Evolutionary conservation across 1,140 invertebrate species (phyloP).

Genomic region (Orussus abietinus): DNA sequence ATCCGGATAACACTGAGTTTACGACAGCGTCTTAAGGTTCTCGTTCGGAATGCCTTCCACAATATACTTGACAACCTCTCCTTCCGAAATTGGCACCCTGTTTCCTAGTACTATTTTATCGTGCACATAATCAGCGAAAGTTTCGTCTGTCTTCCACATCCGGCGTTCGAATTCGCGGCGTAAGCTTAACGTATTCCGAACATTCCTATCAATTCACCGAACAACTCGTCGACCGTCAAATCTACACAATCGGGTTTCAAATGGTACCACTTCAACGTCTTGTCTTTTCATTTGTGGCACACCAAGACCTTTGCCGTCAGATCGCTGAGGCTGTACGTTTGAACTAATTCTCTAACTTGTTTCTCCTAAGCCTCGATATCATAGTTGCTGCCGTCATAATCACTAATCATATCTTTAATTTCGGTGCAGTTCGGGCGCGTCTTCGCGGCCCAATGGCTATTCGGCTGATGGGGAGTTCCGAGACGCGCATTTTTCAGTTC

Average conservation of each 20-base stretch:
- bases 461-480: not conserved
- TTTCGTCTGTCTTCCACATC: conserved; percentile 24
- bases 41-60: conserved; percentile 29
- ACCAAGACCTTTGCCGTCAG: conserved; percentile 2
- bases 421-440: not conserved
- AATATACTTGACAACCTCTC: conserved; percentile 28
- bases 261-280: conserved; percentile 12
- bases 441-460: not conserved
- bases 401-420: conserved; percentile 15
- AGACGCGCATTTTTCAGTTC: conserved; percentile 8
- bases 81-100: conserved; percentile 18
- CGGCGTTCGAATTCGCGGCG: conserved; percentile 25
- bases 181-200: conserved; percentile 12
- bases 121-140: conserved; percentile 26
- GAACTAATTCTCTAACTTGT: conserved; percentile 12
- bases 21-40: conserved; percentile 9
- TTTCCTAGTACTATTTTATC: conserved; percentile 31
- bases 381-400: conserved; percentile 10
- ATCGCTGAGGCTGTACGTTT: conserved; percentile 11
- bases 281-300: conserved; percentile 4
- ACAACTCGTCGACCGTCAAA: not conserved
- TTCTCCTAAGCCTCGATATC: conserved; percentile 11
- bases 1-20: conserved; percentile 8
- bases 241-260: conserved; percentile 10
- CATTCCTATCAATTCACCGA: conserved; percentile 11